Percentiles rank a stretch among this genome's conserved stretches.
Evolutionary conservation across 2,797 vertebrate genomes (phyloP).

Genomic region (Muscicapa comitata): DNA sequence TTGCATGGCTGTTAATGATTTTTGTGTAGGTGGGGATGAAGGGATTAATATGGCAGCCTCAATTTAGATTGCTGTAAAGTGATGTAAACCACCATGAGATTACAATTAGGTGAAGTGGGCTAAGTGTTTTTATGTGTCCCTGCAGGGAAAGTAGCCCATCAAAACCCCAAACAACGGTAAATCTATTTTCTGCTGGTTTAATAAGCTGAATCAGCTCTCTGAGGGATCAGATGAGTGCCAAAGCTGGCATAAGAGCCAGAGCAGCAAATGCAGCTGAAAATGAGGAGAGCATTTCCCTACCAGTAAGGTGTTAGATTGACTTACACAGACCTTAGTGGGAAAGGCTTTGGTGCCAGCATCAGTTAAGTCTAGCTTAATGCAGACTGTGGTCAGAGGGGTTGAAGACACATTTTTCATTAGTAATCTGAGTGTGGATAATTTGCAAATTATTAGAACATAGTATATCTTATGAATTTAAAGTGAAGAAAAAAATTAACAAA

Average conservation of each 20-base stretch:
- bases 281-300: not conserved
- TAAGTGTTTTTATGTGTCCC: constrained; percentile 20
- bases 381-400: not conserved
- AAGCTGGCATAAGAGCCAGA: not conserved
- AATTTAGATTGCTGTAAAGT: not conserved
- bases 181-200: not conserved
- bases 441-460: not conserved
- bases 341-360: not conserved
- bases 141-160: not conserved
- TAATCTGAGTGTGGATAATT: not conserved
- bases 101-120: not conserved
- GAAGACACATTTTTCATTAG: not conserved
- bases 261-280: not conserved
- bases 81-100: not conserved
- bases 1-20: not conserved
- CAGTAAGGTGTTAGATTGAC: not conserved
- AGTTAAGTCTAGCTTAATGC: not conserved
- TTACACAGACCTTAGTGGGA: not conserved
- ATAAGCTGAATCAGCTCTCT: constrained; percentile 1
- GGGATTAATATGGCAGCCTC: not conserved
- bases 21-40: not conserved
- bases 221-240: not conserved
- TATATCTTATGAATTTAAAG: not conserved
- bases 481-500: not conserved
- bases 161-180: not conserved